Evolutionary conservation across 2,888 invertebrate species (phyloP).

Genomic region (Hipparchia semele): DNA sequence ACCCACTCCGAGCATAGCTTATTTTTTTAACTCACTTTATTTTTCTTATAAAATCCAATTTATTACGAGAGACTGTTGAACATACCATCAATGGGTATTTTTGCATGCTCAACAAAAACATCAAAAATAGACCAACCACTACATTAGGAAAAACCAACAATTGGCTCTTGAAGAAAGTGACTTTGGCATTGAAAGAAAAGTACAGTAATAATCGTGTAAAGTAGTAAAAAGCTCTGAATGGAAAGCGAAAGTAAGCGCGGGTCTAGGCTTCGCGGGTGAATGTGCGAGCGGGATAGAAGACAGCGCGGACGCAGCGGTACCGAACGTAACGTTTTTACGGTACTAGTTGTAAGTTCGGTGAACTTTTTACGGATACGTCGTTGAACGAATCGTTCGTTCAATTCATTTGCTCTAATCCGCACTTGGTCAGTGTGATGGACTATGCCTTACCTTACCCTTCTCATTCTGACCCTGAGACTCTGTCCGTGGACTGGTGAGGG

Average conservation of each 20-base stretch:
- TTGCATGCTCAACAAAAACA: neutral
- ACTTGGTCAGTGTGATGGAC: too few species aligned
- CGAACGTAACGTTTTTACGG: conserved; percentile 55
- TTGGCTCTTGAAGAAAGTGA: conserved; percentile 17
- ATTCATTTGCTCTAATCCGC: too few species aligned
- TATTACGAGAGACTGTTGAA: too few species aligned
- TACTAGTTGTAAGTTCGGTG: conserved; percentile 56
- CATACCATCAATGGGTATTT: too few species aligned
- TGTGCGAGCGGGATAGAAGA: conserved; percentile 36
- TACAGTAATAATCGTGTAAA: conserved; percentile 40
- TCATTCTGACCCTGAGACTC: too few species aligned
- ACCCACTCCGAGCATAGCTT: too few species aligned
- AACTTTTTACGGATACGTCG: conserved; percentile 25
- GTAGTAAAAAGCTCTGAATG: conserved; percentile 58
- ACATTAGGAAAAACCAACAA: conserved; percentile 1
- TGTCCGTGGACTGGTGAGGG: too few species aligned
- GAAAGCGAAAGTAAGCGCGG: conserved; percentile 74
- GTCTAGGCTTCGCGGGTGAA: conserved; percentile 51
- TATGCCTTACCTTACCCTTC: too few species aligned
- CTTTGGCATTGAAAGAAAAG: conserved; percentile 43
- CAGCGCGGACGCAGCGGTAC: conserved; percentile 48
- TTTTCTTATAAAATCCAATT: too few species aligned
- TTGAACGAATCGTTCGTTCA: neutral
- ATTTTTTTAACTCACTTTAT: too few species aligned
- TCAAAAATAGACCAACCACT: neutral